Evolutionary conservation across 2,113 vertebrate species (phyloP).

Genomic region (Hyla sarda): DNA sequence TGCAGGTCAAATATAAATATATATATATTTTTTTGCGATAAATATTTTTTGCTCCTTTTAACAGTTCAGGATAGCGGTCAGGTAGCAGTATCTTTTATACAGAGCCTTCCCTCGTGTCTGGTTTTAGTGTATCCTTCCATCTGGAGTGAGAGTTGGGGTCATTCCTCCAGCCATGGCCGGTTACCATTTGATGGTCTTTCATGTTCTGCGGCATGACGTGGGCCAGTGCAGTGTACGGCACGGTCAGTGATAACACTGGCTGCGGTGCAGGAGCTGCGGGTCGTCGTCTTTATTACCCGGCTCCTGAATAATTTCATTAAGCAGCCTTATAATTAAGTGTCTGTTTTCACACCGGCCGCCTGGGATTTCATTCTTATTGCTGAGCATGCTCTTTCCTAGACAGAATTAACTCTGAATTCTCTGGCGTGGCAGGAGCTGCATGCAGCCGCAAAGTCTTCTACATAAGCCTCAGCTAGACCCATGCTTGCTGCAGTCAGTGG

Average conservation of each 20-base stretch:
- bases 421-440: neutral
- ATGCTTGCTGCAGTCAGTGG: too few relatives aligned
- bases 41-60: too few relatives aligned
- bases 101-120: too few relatives aligned
- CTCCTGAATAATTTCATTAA: conserved; percentile 41
- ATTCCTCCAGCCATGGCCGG: too few relatives aligned
- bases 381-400: conserved; percentile 25
- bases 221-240: neutral
- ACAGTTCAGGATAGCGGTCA: too few relatives aligned
- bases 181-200: too few relatives aligned
- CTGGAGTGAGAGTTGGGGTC: too few relatives aligned
- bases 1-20: too few relatives aligned
- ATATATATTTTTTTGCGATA: too few relatives aligned
- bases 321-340: conserved; percentile 43
- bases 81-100: too few relatives aligned
- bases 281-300: conserved; percentile 8
- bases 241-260: neutral
- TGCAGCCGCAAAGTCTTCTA: neutral
- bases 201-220: too few relatives aligned
- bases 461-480: neutral
- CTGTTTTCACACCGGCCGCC: conserved; percentile 40
- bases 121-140: too few relatives aligned
- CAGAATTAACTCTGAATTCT: neutral
- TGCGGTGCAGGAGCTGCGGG: neutral
- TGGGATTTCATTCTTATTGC: conserved; percentile 26